These are phyloP conservation scores for Pseudonaja textilis DNA, from an alignment of 2,113 vertebrate genomes.

Conservation along the genomic window DNA sequence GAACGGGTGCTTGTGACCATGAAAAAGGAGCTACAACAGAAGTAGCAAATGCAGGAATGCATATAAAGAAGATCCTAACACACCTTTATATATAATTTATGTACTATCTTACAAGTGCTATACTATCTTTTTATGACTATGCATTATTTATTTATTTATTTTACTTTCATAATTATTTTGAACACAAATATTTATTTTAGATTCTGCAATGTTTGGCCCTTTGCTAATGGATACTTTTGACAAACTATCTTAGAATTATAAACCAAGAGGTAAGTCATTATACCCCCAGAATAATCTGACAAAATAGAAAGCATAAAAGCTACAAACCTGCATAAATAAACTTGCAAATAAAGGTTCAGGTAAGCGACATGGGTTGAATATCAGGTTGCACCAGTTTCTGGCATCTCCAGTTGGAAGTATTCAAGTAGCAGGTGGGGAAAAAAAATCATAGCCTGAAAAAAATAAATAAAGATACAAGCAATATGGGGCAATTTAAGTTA, in stretches of 20 bases:
- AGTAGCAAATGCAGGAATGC: background rate
- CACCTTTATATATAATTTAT: background rate
- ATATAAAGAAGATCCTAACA: background rate
- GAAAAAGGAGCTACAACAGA: background rate
- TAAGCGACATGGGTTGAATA: background rate
- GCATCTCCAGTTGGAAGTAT: background rate
- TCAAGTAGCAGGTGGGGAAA: background rate
- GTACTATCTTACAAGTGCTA: background rate
- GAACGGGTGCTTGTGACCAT: background rate
- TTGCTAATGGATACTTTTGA: background rate
- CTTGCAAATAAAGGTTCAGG: background rate
- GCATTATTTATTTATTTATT: background rate
- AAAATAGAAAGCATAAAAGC: background rate
- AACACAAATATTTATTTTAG: background rate
- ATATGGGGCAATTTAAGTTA: background rate
- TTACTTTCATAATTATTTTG: constrained; percentile 6
- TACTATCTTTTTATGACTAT: background rate
- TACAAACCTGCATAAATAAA: background rate
- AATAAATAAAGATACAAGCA: background rate
- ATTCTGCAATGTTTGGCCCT: constrained; percentile 5
- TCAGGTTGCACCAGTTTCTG: background rate
- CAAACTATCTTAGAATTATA: background rate
- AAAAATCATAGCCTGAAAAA: background rate
- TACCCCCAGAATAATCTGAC: background rate
- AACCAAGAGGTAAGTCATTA: background rate